Evolutionary conservation across 2,888 invertebrate genomes (phyloP), one percentile per base, ranked within the genome.

Genomic region (Hecatera dysodea): DNA sequence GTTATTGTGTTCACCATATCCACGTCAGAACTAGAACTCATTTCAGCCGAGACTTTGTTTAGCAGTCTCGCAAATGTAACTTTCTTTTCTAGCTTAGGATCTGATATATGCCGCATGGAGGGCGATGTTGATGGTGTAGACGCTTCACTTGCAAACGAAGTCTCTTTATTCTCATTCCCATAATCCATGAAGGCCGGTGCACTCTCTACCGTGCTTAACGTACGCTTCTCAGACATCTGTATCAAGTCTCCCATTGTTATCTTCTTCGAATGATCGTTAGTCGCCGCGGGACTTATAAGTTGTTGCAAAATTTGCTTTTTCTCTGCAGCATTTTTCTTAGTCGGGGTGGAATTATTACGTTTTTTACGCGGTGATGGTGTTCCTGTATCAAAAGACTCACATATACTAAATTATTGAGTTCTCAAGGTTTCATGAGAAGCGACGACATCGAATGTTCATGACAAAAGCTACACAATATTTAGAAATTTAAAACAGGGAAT

Each of bases 271-370:
- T 93, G 96, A 69, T 97, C 97, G 85, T 97, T 97, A 69, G 96
- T 96, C 44, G 96, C 90, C 0, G 97, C 97, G 1, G 98, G 98
- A 68, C 97, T 97, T 76, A 97, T 97, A n/a, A 98, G 93, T 87
- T 98, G 98, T 89, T 98, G 98, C 17, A 98, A 95, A 71, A 98
- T 98, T 93, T 97, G 97, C 87, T 97, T 98, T 91, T 98, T 98
- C 92, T 98, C 98, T 44, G 97, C 97, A 27, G 97, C 97, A 86
- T 97, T 97, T 91, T 97, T 97, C 95, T 97, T 97, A 15, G 97
- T 97, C 29, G 98, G 98, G 29, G 98, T 98, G 12, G 98, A 98
- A 91, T 98, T 98, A 93, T 98, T 98, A 84, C 98, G 96, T 93
- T 98, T 97, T 94, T 98, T 97, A 86, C 98, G 97, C 60, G 98